Base-by-base conservation (phyloP, 2,113 vertebrate genomes). In the Tychaedon coryphoeus region DNA sequence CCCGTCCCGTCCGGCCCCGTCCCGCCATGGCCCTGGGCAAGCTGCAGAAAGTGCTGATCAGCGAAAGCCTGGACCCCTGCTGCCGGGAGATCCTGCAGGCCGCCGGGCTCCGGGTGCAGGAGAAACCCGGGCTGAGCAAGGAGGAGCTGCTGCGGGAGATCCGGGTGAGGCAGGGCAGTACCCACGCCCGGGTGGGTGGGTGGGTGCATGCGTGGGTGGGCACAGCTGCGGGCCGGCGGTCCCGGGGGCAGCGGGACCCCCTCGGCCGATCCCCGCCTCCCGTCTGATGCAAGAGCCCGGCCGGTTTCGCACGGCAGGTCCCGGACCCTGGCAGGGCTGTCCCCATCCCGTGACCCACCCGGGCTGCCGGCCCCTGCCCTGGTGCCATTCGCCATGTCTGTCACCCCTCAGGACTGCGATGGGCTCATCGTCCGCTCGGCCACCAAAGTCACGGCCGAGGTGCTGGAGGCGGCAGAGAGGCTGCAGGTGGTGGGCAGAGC, bases 401-500 rank as follows among this genome's bases (percentile, higher is more conserved):
- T 67, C 31, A 28, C 34, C 19, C n/a, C 66, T 75, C 42, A 99
- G 99, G 97, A 99, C 95, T 99, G 98, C 17, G 99, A 99, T 60
- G 99, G 98, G 71, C 99, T 99, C 10, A 98, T 99, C 2, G 99
- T 99, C 29, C 98, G 99, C 90, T 99, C 99, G 4, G 99, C 99
- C 33, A 99, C 99, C 72, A 99, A 99, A 97, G 99, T 99, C n/a
- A 99, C 99, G 0, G 98, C 98, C 1, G 99, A 99, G 2, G 92
- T 99, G 83, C 98, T 99, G 97, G 94, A 96, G 18, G 99, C 98
- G 1, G 99, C 98, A 1, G 76, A 96, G 83, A 98, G 98, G 92
- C 97, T 99, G 62, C 98, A 98, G 97, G 98, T 99, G 94, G 98
- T 99, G 74, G 99, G 99, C 70, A 98, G 99, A 97, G 99, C 99